Evolutionary conservation across 92 coral and sea anemone species (phyloP).

Genomic region (Palythoa grandis): DNA sequence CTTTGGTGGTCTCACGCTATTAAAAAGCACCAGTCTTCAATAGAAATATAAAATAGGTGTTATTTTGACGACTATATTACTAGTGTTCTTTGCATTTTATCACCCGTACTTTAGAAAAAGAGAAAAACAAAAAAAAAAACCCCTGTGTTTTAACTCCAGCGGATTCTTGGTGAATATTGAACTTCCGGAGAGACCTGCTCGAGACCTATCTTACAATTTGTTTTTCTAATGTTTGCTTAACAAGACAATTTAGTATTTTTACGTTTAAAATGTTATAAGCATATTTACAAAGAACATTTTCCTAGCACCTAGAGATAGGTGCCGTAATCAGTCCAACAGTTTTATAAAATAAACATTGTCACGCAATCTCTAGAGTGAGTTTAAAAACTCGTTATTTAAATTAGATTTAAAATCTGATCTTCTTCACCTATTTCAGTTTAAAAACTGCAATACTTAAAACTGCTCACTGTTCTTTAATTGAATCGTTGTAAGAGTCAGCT

Average conservation of each 20-base stretch:
- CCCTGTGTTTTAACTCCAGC: background rate
- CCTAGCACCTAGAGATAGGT: background rate
- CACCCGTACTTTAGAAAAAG: background rate
- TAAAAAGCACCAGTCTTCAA: background rate
- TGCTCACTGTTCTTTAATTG: background rate
- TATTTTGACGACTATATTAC: background rate
- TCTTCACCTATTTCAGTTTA: background rate
- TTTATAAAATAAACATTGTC: background rate
- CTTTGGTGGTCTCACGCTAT: background rate
- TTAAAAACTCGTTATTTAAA: background rate
- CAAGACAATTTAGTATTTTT: background rate
- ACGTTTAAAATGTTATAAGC: background rate
- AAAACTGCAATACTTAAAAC: background rate
- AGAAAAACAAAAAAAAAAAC: background rate
- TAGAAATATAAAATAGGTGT: background rate
- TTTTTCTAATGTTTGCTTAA: background rate
- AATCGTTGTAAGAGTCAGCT: background rate
- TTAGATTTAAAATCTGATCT: background rate
- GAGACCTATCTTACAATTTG: background rate
- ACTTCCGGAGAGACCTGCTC: slow-evolving; percentile 6
- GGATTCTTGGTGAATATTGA: background rate
- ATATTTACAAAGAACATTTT: background rate
- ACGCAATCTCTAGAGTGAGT: background rate
- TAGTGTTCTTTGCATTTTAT: background rate
- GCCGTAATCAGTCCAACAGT: background rate